phyloP scores from a whole-genome alignment of 1,140 invertebrate species.

The Samia ricini region DNA sequence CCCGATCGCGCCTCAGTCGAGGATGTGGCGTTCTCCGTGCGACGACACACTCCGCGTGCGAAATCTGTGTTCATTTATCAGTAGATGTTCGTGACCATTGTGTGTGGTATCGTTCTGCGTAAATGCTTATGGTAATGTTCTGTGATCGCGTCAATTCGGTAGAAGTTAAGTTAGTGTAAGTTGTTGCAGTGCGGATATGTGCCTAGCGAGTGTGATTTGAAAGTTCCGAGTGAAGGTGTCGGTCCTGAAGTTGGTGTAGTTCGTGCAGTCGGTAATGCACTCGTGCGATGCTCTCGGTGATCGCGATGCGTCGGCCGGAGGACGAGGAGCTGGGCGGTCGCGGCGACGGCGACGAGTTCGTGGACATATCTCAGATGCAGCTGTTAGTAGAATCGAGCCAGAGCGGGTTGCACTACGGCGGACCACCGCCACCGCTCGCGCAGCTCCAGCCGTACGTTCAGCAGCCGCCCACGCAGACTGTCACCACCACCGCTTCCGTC shows the following conservation, averaged over 20 bases:
- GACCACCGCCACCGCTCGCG: slow-evolving; percentile 66
- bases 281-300: slow-evolving; percentile 74
- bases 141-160: slow-evolving; percentile 66
- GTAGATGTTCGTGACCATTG: slow-evolving; percentile 50
- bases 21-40: slow-evolving; percentile 66
- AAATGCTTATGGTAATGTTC: slow-evolving; percentile 57
- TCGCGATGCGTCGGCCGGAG: slow-evolving; percentile 74
- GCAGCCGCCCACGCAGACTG: slow-evolving; percentile 34
- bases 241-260: slow-evolving; percentile 40
- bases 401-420: slow-evolving; percentile 65
- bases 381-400: slow-evolving; percentile 77
- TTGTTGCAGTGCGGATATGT: slow-evolving; percentile 25
- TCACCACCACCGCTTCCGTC: slow-evolving; percentile 48
- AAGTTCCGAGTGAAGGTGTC: neutral
- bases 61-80: slow-evolving; percentile 73
- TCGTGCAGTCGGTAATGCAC: slow-evolving; percentile 61
- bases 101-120: slow-evolving; percentile 47
- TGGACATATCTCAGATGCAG: slow-evolving; percentile 81
- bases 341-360: slow-evolving; percentile 78
- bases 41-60: slow-evolving; percentile 61
- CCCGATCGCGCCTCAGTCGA: slow-evolving; percentile 62
- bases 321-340: slow-evolving; percentile 69
- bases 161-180: slow-evolving; percentile 46
- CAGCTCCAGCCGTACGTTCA: slow-evolving; percentile 61
- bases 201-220: slow-evolving; percentile 21